phyloP scores from a whole-genome alignment of 2,888 invertebrate species.

The Exocentrus adspersus region DNA sequence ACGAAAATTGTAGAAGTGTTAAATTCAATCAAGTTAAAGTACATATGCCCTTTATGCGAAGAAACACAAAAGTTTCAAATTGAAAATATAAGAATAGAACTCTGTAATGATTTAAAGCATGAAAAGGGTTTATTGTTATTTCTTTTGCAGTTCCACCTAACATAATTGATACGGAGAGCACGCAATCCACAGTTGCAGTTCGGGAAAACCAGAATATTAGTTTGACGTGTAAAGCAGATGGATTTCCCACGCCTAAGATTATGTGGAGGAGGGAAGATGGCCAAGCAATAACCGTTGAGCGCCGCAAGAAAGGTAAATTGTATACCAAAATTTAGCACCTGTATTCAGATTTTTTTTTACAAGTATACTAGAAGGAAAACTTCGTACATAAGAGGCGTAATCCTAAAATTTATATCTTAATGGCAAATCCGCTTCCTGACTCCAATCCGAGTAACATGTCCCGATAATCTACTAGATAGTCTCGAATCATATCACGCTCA shows the following conservation, averaged over 20 bases:
- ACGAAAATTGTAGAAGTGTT: background rate
- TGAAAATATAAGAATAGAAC: conserved; percentile 10
- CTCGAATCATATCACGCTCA: background rate
- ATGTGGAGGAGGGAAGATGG: conserved; percentile 95
- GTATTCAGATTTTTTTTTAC: conserved; percentile 1
- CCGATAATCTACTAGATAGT: too few species aligned
- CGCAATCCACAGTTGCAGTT: conserved; percentile 90
- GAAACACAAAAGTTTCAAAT: conserved; percentile 8
- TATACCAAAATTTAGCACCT: conserved; percentile 5
- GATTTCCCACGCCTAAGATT: conserved; percentile 90
- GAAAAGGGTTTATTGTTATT: conserved; percentile 24
- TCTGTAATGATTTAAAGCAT: conserved; percentile 23
- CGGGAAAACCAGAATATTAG: conserved; percentile 95
- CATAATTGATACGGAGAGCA: conserved; percentile 90
- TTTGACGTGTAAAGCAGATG: conserved; percentile 89
- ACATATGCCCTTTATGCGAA: background rate
- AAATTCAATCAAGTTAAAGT: background rate
- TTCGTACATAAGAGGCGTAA: too few species aligned
- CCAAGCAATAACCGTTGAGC: conserved; percentile 84
- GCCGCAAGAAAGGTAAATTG: conserved; percentile 83
- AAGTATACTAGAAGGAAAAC: conserved; percentile 8
- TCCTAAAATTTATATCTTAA: too few species aligned
- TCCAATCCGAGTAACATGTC: too few species aligned
- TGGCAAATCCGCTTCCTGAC: too few species aligned
- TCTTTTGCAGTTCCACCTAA: conserved; percentile 86